These are phyloP conservation scores for Chionoecetes opilio DNA, from an alignment of 1,140 invertebrate genomes.

Conservation along the genomic window DNA sequence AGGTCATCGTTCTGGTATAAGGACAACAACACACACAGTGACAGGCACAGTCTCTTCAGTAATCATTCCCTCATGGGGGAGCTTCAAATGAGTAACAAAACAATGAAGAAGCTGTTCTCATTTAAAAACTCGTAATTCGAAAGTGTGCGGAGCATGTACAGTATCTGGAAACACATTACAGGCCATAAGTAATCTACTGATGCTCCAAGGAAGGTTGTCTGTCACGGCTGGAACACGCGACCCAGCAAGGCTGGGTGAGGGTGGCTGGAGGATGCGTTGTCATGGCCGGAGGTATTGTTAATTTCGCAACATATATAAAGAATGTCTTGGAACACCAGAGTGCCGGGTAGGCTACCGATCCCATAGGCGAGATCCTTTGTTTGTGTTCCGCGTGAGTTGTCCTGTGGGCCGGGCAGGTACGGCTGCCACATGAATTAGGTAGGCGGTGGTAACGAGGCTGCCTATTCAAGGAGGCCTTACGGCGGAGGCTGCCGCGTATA, in stretches of 20 bases:
- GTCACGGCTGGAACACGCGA: neutral
- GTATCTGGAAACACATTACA: too few relatives aligned
- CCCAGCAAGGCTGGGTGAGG: neutral
- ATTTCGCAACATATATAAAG: neutral
- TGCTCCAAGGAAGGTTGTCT: neutral
- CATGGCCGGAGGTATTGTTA: neutral
- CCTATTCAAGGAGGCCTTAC: neutral
- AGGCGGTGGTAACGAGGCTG: neutral
- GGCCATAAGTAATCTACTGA: too few relatives aligned
- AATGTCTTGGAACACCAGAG: neutral
- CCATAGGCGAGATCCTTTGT: neutral
- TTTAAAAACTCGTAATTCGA: too few relatives aligned
- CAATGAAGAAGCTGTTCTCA: too few relatives aligned
- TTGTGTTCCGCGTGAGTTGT: conserved; percentile 1
- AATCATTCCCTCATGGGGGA: too few relatives aligned
- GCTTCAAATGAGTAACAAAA: too few relatives aligned
- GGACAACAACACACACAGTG: too few relatives aligned
- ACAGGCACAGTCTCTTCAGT: too few relatives aligned
- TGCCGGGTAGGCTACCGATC: neutral
- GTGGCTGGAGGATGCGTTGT: neutral
- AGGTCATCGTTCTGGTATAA: too few relatives aligned
- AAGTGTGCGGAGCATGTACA: too few relatives aligned
- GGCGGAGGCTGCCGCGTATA: neutral
- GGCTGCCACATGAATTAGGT: neutral
- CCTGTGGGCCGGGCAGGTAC: neutral